phyloP scores from a whole-genome alignment of 2,888 invertebrate genomes.

The Diploptera punctata region DNA sequence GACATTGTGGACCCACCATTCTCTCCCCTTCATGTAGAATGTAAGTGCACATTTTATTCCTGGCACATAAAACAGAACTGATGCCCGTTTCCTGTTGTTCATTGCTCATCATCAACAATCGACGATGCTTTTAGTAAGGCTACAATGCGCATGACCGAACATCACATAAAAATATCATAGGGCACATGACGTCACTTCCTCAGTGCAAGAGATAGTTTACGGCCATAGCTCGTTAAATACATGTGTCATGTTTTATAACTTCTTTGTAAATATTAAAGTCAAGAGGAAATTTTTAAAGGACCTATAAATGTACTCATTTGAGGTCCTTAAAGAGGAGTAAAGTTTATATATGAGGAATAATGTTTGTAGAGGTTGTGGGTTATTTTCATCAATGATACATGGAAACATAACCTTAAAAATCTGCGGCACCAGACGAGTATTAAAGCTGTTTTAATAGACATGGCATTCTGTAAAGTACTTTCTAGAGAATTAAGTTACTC shows the following conservation, averaged over 20 bases:
- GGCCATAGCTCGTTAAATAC: constrained; percentile 1
- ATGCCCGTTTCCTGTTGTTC: neutral
- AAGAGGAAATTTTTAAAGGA: neutral
- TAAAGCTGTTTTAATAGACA: no score
- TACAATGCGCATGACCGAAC: neutral
- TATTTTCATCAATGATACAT: no score
- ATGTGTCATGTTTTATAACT: constrained; percentile 18
- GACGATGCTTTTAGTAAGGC: neutral
- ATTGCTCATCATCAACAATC: neutral
- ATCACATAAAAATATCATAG: neutral
- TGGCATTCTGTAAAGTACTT: no score
- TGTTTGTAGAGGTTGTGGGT: neutral
- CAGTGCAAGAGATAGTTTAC: neutral
- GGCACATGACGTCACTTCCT: neutral
- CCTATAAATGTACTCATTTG: neutral
- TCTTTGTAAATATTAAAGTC: constrained; percentile 7
- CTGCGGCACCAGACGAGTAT: neutral
- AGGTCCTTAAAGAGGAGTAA: neutral
- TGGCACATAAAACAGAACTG: neutral
- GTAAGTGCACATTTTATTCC: no score
- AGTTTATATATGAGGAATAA: neutral
- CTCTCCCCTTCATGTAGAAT: no score
- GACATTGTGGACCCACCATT: no score
- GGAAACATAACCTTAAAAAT: neutral
- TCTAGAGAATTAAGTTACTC: no score